These are phyloP conservation scores for Stegophylla sp. DNA, from an alignment of 2,888 invertebrate species.

Conservation along the genomic window DNA sequence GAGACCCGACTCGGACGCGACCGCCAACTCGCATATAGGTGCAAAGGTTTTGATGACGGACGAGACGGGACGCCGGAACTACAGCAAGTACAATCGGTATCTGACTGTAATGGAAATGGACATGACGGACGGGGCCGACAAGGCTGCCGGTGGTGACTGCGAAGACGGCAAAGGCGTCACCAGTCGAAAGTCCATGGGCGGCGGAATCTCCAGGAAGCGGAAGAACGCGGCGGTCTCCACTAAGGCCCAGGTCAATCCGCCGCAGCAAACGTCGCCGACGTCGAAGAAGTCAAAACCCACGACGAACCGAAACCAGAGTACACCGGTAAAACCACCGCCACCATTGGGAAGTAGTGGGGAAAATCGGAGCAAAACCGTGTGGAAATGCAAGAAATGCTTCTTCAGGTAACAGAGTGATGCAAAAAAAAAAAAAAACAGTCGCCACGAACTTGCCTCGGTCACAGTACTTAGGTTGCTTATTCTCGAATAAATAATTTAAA, in stretches of 20 bases:
- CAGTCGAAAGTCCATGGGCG: constrained; percentile 29
- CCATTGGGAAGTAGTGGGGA: not conserved
- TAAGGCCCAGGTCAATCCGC: not conserved
- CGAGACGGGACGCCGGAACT: constrained; percentile 87
- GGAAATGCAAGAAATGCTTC: constrained; percentile 90
- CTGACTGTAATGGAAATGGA: constrained; percentile 73
- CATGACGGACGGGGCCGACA: constrained; percentile 62
- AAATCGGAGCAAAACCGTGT: constrained; percentile 70
- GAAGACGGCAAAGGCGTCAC: constrained; percentile 50
- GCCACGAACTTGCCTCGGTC: no score
- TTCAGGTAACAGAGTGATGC: no score
- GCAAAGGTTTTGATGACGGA: constrained; percentile 89
- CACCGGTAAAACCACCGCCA: not conserved
- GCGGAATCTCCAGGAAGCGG: not conserved
- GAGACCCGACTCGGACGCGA: constrained; percentile 68
- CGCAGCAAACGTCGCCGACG: not conserved
- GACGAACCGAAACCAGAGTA: not conserved
- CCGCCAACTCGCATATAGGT: constrained; percentile 76
- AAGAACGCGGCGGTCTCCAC: not conserved
- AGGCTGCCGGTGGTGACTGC: constrained; percentile 54
- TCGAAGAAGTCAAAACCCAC: not conserved
- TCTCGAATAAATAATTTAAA: no score
- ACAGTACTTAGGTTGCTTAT: no score
- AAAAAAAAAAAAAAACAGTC: constrained; percentile 63
- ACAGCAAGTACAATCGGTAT: constrained; percentile 91